Base-by-base conservation (phyloP, 1,140 invertebrate genomes). In the Nasonia giraulti region DNA sequence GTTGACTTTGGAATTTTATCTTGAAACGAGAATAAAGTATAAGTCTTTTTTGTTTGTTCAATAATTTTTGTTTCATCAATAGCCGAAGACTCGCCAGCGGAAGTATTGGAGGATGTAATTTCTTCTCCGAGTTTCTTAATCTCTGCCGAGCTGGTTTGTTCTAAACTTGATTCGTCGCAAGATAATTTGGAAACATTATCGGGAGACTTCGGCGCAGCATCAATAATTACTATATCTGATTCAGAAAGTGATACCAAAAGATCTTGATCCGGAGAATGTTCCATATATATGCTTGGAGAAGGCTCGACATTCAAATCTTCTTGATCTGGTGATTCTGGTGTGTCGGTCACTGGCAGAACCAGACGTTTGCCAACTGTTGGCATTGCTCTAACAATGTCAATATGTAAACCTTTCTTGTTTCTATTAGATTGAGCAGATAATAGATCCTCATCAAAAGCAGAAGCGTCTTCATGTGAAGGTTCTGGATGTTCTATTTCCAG, bases 111-210 rank as follows among this genome's bases (percentile, higher is more conserved):
- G 31, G 31, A 23, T 11, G 14, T 78, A 27, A 75, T 12, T 68
- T 79, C 85, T 33, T 79, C 74, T 75, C 79, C 82, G 12, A 76
- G 7, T 74, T 86, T 86, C 7, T 10, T 31, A 14, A 7, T 69
- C 23, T 83, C 80, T 44, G 23, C n/a, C n/a, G 76, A 74, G 68
- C 71, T 78, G 7, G 55, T 20, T 74, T 37, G 33, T 37, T 86
- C 85, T 12, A 77, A 93, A 90, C 83, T 93, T 92, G 80, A 94
- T 91, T 95, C 94, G 74, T 95, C 93, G 76, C 95, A 95, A 88
- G 95, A 94, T 87, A 95, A 94, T 8, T 95, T 95, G 0, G 94
- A 93, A 68, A 95, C 94, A 33, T 94, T 93, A 27, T 95, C 94
- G 0, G 95, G 94, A 0, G 94, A 95, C 85, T 95, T 94, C 0